Percentiles rank a stretch among this genome's conserved stretches.
phyloP scores from a whole-genome alignment of 2,113 vertebrate genomes.

The Loxodonta africana region DNA sequence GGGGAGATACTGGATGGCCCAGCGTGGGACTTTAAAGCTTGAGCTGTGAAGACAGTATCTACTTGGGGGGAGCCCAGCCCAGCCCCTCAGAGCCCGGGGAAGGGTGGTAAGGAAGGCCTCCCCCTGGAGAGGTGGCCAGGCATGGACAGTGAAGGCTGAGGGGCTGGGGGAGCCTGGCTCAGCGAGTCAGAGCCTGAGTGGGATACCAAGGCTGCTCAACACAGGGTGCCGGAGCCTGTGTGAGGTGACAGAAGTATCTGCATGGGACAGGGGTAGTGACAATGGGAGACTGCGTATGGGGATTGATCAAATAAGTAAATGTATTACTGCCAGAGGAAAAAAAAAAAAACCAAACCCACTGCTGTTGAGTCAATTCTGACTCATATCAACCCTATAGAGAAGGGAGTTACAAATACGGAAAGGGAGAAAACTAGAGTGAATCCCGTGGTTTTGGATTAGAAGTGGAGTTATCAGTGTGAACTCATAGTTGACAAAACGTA shows the following conservation, averaged over 20 bases:
- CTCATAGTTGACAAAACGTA: background rate
- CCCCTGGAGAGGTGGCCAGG: too few relatives aligned
- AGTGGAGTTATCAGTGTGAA: too few relatives aligned
- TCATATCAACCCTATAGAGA: background rate
- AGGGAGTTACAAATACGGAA: background rate
- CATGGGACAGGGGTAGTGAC: background rate
- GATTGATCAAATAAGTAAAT: background rate
- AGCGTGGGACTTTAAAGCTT: background rate
- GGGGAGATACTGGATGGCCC: background rate
- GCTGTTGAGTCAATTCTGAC: too few relatives aligned
- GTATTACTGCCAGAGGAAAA: background rate
- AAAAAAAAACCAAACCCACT: too few relatives aligned
- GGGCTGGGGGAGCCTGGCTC: background rate
- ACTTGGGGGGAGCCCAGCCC: background rate
- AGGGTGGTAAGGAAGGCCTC: too few relatives aligned
- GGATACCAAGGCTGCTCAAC: background rate
- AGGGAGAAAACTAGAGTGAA: background rate
- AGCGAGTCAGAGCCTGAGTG: background rate
- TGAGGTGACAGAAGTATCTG: background rate
- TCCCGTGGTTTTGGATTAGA: background rate
- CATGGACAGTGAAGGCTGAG: accelerated
- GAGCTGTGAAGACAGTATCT: too few relatives aligned
- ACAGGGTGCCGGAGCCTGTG: background rate
- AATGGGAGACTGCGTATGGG: background rate
- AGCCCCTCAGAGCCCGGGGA: background rate